A percentile compares a stretch with the other conserved stretches of the same genome.
Evolutionary conservation across 2,797 vertebrate species (phyloP).

Genomic region (Cygnus olor): DNA sequence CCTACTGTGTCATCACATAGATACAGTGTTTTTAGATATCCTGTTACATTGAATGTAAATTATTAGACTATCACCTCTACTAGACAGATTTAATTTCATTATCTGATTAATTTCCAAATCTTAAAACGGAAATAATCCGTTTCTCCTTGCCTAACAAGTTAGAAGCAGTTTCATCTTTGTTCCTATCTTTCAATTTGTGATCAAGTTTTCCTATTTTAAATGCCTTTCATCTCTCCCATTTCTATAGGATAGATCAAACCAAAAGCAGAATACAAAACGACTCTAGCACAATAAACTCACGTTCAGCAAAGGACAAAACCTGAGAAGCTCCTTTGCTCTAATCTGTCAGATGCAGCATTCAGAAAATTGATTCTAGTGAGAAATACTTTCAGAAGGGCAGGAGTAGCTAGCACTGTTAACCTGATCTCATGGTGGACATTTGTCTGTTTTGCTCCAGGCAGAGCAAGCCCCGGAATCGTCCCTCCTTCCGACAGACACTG

Average conservation of each 20-base stretch:
- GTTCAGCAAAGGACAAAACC: neutral
- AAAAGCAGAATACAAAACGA: neutral
- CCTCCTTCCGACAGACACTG: slow-evolving; percentile 96
- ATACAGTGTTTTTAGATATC: neutral
- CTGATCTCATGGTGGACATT: neutral
- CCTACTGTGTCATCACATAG: neutral
- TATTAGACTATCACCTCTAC: neutral
- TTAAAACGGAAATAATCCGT: neutral
- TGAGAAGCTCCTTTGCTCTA: neutral
- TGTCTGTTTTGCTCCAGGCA: slow-evolving; percentile 82
- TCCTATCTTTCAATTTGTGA: neutral
- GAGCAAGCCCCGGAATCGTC: slow-evolving; percentile 95
- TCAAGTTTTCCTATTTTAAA: neutral
- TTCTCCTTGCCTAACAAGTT: neutral
- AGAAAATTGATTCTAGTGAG: neutral
- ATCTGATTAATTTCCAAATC: too few relatives aligned
- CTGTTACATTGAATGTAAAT: neutral
- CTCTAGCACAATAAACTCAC: neutral
- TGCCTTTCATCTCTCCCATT: neutral
- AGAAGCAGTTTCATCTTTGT: neutral
- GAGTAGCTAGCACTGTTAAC: neutral
- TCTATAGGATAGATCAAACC: neutral
- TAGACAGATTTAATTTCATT: neutral
- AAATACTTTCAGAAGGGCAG: neutral
- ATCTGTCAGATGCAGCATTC: neutral